Base-by-base conservation (phyloP, 2,888 invertebrate species). In the Glaucopsyche alexis region DNA sequence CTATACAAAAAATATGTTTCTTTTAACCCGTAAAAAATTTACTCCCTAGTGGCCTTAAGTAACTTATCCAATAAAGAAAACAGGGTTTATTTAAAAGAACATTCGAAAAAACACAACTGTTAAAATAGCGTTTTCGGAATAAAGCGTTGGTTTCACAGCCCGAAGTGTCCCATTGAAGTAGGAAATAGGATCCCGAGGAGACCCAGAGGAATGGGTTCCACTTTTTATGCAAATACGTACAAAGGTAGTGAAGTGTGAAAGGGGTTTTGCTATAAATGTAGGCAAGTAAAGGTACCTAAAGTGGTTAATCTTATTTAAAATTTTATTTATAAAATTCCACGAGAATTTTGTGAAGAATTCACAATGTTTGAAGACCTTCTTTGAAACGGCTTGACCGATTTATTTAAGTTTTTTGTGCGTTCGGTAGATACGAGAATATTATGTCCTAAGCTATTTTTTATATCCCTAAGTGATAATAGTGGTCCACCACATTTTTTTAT, bases 161-260 rank as follows among this genome's bases (percentile, higher is more conserved):
- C 85, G 87, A 88, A 80, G 80, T 81, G 83, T 87, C 85, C 85
- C 86, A 87, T 90, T 90, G 84, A 85, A 85, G 86, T 88, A 87
- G 87, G 88, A 91, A 91, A 91, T 89, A 84, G 89, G 83, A 88
- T 86, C 83, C 87, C 86, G 85, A 90, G 84, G 88, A 82, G 88
- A 86, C 91, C 91, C 91, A 77, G 82, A 89, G 91, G 91, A 91
- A 86, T 83, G 81, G 81, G 81, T 78, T 80, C 80, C 85, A 82
- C 87, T 89, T 87, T 91, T 91, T 91, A 91, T 91, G 91, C 87
- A 91, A 91, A 91, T 90, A 84, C 83, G 77, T 79, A 83, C 83
- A 90, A 90, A 89, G 89, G 86, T 87, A 81, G 83, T 83, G 86
- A 85, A 85, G 87, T 85, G 84, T 83, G 81, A 86, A 88, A 60